Base-by-base conservation (phyloP, 2,888 invertebrate genomes). In the Chaetogeoica ovagalla region DNA sequence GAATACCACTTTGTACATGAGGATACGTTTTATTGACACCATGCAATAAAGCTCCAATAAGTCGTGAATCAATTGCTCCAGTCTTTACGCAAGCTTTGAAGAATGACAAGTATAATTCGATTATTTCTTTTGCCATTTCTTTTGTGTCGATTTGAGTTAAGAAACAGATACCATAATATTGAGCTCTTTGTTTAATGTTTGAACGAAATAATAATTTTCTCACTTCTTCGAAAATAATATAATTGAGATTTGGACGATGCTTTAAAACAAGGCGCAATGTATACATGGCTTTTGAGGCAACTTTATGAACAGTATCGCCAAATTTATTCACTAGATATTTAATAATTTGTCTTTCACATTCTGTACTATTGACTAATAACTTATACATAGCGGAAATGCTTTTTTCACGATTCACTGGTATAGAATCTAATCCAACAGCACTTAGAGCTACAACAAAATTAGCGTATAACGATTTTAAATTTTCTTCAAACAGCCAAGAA, bases 131-230 rank as follows among this genome's bases (percentile, higher is more conserved):
- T 0, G 98, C 96, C 21, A 97, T 89, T 70, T 91, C 89, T 6
- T 88, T 88, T 83, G 95, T 93, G 5, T 92, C 90, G 85, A 97
- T 93, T 86, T 96, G 95, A 69, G 94, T 92, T 55, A 99, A 88
- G 86, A 96, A 95, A 85, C 98, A 97, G 7, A 98, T 89, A 0
- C 94, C 93, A 86, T 97, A 98, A 86, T 96, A 97, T 86, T 98
- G 82, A 57, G 82, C 82, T 68, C 82, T 71, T 69, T 74, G 75
- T 23, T 81, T 73, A 23, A 82, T 82, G 19, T 82, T 75, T 37
- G 82, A 70, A 87, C 92, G 89, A 86, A 96, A 97, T 57, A 99
- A 86, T 83, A 99, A 88, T 85, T 94, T 93, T 86, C 98, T 97
- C 5, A 97, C 91, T 86, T 98, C 97, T 23, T 89, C 89, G 5